Evolutionary conservation across 1,140 invertebrate genomes (phyloP).

Genomic region (silkworm (Bombyx mori)): DNA sequence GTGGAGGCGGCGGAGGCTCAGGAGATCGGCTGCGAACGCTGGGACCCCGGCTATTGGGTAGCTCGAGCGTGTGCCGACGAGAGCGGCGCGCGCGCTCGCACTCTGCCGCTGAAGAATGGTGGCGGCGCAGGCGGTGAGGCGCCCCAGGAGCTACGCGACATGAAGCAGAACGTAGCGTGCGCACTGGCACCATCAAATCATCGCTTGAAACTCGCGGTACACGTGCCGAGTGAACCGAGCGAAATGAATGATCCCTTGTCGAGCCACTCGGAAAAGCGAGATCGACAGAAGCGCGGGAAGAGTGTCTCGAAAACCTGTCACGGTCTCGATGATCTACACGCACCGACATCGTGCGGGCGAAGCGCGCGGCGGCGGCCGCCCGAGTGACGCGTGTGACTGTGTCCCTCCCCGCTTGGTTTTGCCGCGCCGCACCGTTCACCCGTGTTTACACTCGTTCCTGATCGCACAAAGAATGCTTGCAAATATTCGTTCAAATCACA

Average conservation of each 20-base stretch:
- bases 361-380: conserved; percentile 56
- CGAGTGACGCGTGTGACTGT: conserved; percentile 42
- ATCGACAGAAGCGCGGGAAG: conserved; percentile 62
- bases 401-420: conserved; percentile 30
- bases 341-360: conserved; percentile 56
- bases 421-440: conserved; percentile 35
- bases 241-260: conserved; percentile 53
- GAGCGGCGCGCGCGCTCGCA: conserved; percentile 58
- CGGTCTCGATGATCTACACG: conserved; percentile 55
- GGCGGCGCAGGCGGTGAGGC: conserved; percentile 53
- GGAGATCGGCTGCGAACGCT: conserved; percentile 54
- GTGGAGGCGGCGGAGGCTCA: conserved; percentile 45
- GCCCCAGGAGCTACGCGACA: conserved; percentile 53
- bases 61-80: conserved; percentile 51
- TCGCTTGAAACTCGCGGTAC: conserved; percentile 56
- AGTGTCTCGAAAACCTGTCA: conserved; percentile 57
- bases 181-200: conserved; percentile 60
- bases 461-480: conserved; percentile 46
- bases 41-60: conserved; percentile 51
- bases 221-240: conserved; percentile 57
- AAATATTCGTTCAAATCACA: conserved; percentile 37
- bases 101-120: conserved; percentile 60
- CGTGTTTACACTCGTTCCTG: conserved; percentile 53
- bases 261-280: conserved; percentile 54
- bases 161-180: conserved; percentile 56